Percentiles rank a stretch among this genome's conserved stretches.
Evolutionary conservation across 2,797 vertebrate species (phyloP).

Genomic region (Gouania willdenowi): DNA sequence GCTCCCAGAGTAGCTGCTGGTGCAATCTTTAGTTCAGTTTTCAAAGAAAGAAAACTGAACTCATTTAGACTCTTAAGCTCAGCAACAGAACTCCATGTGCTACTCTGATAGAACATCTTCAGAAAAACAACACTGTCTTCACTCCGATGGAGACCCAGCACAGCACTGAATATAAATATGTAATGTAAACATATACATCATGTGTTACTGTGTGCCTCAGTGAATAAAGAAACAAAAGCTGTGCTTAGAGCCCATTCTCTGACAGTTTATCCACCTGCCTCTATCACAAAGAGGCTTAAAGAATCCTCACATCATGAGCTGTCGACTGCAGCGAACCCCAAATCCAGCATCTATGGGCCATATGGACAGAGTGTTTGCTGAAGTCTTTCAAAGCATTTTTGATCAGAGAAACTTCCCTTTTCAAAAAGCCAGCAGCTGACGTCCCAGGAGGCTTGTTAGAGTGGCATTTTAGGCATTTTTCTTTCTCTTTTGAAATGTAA

Average conservation of each 20-base stretch:
- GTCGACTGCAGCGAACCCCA: constrained; percentile 7
- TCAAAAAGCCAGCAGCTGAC: constrained; percentile 39
- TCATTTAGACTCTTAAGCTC: background rate
- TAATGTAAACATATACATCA: background rate
- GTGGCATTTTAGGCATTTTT: constrained; percentile 49
- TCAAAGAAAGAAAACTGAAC: no score
- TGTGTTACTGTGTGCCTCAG: background rate
- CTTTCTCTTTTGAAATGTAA: constrained; percentile 26
- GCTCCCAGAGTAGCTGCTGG: no score
- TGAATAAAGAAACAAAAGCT: constrained; percentile 8
- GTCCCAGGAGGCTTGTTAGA: constrained; percentile 68
- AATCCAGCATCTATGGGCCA: background rate
- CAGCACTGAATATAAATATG: background rate
- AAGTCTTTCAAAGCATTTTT: constrained; percentile 47
- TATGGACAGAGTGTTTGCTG: constrained; percentile 21
- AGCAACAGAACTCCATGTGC: no score
- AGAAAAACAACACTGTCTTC: background rate
- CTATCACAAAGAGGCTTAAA: constrained; percentile 5
- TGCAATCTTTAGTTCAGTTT: no score
- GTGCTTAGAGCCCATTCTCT: background rate
- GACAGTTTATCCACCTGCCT: background rate
- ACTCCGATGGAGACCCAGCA: background rate
- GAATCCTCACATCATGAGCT: constrained; percentile 1
- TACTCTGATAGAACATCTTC: background rate
- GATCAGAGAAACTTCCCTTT: constrained; percentile 55